These are phyloP conservation scores for Bellardia pandia DNA, from an alignment of 2,888 invertebrate species.

Conservation along the genomic window DNA sequence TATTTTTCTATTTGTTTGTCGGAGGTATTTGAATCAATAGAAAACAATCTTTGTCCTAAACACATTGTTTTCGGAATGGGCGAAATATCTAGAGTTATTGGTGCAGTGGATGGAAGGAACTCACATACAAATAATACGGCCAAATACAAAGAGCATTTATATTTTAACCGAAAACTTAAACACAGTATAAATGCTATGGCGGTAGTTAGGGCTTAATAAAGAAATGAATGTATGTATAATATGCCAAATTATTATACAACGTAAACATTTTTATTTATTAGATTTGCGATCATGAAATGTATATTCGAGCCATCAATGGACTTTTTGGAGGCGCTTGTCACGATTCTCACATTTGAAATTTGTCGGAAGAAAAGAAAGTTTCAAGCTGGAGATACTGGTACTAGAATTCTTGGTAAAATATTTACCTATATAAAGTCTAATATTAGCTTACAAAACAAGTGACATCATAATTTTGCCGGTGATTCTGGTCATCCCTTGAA, in stretches of 20 bases:
- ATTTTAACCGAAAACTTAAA: no score
- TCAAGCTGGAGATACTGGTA: background rate
- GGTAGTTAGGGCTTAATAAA: no score
- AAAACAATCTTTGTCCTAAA: constrained; percentile 20
- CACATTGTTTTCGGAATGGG: background rate
- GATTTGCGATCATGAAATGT: no score
- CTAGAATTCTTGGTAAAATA: background rate
- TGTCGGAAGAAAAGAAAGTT: background rate
- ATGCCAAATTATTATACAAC: background rate
- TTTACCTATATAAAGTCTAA: background rate
- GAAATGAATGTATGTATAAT: no score
- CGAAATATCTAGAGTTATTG: constrained; percentile 6
- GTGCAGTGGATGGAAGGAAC: constrained; percentile 24
- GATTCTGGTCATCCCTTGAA: constrained; percentile 35
- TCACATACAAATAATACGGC: constrained; percentile 25
- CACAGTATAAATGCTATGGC: no score
- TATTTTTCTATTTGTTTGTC: background rate
- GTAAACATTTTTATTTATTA: no score
- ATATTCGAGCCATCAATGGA: no score
- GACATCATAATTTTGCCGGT: background rate
- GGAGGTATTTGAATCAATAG: background rate
- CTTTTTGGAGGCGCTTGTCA: constrained; percentile 32
- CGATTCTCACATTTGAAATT: constrained; percentile 33
- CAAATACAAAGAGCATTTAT: background rate
- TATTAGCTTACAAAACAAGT: background rate